Percentiles rank a stretch among this genome's conserved stretches.
Evolutionary conservation across 2,888 invertebrate species (phyloP).

Genomic region (Emmelina monodactyla): DNA sequence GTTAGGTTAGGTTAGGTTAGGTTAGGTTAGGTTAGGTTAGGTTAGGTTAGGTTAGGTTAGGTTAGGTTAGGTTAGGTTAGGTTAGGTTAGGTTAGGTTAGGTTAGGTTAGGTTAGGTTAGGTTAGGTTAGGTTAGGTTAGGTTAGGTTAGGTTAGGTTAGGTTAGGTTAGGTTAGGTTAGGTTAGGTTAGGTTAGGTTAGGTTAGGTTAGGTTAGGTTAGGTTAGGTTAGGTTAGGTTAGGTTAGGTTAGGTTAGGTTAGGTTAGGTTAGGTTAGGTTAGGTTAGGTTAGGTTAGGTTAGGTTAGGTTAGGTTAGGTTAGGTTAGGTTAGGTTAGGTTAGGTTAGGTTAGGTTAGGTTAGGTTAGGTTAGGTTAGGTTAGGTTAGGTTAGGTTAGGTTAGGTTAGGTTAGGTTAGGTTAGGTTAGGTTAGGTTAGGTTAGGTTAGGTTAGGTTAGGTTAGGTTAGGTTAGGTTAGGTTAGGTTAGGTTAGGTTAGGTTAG

Average conservation of each 20-base stretch:
- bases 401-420: too few relatives aligned
- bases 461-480: too few relatives aligned
- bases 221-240: conserved; percentile 15
- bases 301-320: conserved; percentile 19
- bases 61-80: conserved; percentile 12
- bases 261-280: conserved; percentile 18
- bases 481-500: too few relatives aligned
- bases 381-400: too few relatives aligned
- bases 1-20: conserved; percentile 15
- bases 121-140: conserved; percentile 15
- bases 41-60: conserved; percentile 12
- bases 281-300: conserved; percentile 18
- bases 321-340: too few relatives aligned
- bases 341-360: too few relatives aligned
- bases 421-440: too few relatives aligned
- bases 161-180: conserved; percentile 16
- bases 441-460: too few relatives aligned
- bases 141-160: conserved; percentile 12
- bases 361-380: too few relatives aligned
- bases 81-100: conserved; percentile 15
- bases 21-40: conserved; percentile 15
- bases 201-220: conserved; percentile 18
- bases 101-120: conserved; percentile 12
- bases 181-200: conserved; percentile 19
- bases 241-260: conserved; percentile 16